Percentiles rank a stretch among this genome's conserved stretches.
Conservation (phyloP, 2,113 vertebrate genomes). For the Microcebus jonahi region DNA sequence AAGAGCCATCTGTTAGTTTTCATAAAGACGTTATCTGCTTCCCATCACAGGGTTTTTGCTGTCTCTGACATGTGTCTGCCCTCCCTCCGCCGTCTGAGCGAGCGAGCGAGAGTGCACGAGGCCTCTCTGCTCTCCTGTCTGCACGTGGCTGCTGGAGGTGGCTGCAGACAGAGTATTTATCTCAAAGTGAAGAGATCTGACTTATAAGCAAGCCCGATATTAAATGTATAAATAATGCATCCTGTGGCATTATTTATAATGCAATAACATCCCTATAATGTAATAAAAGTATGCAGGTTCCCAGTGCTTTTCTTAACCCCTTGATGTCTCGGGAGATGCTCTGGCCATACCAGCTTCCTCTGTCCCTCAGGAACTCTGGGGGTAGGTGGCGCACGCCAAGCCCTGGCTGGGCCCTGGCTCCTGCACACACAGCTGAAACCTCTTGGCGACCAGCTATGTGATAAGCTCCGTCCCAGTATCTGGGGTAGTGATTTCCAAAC, state of each 20-base stretch:
- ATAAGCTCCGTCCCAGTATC: background rate
- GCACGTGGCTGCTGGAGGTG: conserved; percentile 56
- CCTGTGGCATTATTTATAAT: conserved; percentile 87
- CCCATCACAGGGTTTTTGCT: conserved; percentile 70
- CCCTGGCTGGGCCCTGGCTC: background rate
- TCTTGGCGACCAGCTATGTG: background rate
- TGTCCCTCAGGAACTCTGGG: conserved; percentile 4
- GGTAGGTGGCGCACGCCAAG: background rate
- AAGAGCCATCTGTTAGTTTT: conserved; percentile 79
- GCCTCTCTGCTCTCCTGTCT: conserved; percentile 40
- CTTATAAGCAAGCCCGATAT: conserved; percentile 86
- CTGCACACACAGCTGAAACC: background rate
- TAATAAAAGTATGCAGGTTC: conserved; percentile 83
- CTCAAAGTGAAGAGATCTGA: conserved; percentile 81
- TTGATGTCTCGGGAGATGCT: conserved; percentile 55
- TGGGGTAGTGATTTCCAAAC: background rate
- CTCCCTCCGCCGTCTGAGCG: conserved; percentile 60
- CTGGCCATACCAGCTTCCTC: background rate
- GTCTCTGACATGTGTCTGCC: conserved; percentile 67
- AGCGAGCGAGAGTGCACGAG: background rate
- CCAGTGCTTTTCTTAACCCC: conserved; percentile 80
- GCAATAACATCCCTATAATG: conserved; percentile 84
- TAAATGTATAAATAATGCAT: conserved; percentile 90
- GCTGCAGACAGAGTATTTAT: conserved; percentile 76
- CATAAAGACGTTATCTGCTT: conserved; percentile 80